A percentile compares a stretch with the other conserved stretches of the same genome.
phyloP scores from a whole-genome alignment of 2,888 invertebrate genomes.

The Caenorhabditis sinica region DNA sequence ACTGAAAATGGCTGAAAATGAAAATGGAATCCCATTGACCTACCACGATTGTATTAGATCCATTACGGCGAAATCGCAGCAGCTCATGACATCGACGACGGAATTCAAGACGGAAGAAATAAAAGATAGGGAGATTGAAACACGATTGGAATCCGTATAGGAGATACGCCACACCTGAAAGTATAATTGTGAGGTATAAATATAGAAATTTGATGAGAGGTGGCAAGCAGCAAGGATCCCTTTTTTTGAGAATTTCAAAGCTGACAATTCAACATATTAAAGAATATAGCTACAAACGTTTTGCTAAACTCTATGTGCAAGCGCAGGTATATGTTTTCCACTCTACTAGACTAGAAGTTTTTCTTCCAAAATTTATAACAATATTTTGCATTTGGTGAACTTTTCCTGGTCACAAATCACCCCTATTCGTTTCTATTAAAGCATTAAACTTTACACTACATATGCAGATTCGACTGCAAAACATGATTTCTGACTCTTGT shows the following conservation, averaged over 20 bases:
- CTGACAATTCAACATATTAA: too few species aligned
- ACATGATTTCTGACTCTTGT: slow-evolving; percentile 20
- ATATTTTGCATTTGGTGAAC: too few species aligned
- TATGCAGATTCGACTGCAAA: neutral
- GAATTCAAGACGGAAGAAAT: slow-evolving; percentile 74
- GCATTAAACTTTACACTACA: neutral
- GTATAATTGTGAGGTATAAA: neutral
- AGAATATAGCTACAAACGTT: too few species aligned
- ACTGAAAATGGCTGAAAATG: slow-evolving; percentile 36
- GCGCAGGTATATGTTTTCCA: too few species aligned
- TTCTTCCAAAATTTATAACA: too few species aligned
- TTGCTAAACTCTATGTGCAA: too few species aligned
- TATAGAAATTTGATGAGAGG: too few species aligned
- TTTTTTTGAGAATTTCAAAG: too few species aligned
- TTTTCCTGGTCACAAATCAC: too few species aligned
- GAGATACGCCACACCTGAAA: slow-evolving; percentile 70
- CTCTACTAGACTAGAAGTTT: too few species aligned
- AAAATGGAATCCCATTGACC: slow-evolving; percentile 5
- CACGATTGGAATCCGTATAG: slow-evolving; percentile 72
- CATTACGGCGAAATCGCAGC: slow-evolving; percentile 43
- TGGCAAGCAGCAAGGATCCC: too few species aligned
- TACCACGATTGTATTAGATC: slow-evolving; percentile 57
- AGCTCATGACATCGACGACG: slow-evolving; percentile 64
- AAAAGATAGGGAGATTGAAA: slow-evolving; percentile 71
- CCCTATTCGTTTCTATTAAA: too few species aligned